phyloP scores from a whole-genome alignment of 2,888 invertebrate genomes.

The Caenorhabditis afra region DNA sequence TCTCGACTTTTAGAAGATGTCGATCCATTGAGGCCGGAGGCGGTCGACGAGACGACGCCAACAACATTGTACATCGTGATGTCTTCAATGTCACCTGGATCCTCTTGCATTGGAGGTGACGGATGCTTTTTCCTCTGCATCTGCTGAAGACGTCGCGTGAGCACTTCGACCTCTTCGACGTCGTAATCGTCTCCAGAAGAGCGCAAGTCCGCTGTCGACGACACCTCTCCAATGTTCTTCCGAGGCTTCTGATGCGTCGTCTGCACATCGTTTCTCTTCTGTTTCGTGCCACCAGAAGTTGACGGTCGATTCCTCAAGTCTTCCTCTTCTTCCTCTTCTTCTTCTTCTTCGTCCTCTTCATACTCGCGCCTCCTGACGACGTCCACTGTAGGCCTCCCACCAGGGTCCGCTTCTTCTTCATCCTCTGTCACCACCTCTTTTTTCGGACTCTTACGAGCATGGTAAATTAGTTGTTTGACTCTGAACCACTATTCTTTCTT shows the following conservation, averaged over 20 bases:
- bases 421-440: background rate
- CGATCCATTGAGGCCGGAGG: background rate
- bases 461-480: too few species aligned
- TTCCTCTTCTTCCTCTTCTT: background rate
- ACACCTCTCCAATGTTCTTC: conserved; percentile 9
- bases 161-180: too few species aligned
- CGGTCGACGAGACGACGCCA: conserved; percentile 4
- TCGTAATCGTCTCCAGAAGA: background rate
- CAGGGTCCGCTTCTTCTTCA: background rate
- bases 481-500: background rate
- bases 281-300: too few species aligned
- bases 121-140: background rate
- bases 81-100: background rate
- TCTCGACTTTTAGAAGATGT: background rate
- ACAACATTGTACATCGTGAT: background rate
- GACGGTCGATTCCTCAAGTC: background rate
- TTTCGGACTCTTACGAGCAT: too few species aligned
- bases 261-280: too few species aligned
- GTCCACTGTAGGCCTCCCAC: background rate
- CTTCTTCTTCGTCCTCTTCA: background rate
- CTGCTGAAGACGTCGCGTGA: too few species aligned
- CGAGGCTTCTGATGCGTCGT: background rate
- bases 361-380: background rate
- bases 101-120: too few species aligned
- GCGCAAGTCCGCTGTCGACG: conserved; percentile 4